Conservation (phyloP, 2,888 invertebrate genomes). For the Neoaliturus tenellus region DNA sequence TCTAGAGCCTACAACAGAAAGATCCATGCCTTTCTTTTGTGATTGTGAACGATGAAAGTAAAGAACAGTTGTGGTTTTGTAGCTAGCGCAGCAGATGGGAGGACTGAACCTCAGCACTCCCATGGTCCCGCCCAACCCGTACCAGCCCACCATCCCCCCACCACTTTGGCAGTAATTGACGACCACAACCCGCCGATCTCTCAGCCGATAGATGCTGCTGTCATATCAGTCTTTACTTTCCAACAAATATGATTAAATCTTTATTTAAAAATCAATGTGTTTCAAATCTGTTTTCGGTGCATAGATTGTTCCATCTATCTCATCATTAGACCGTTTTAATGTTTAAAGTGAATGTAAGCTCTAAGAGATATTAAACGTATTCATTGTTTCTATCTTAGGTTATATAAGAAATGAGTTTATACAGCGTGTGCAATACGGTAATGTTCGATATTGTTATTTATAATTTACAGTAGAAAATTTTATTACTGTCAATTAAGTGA, state of each 20-base stretch:
- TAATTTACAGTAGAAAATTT: slow-evolving; percentile 42
- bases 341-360: slow-evolving; percentile 31
- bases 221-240: slow-evolving; percentile 26
- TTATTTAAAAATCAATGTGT: background rate
- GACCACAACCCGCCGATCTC: background rate
- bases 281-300: slow-evolving; percentile 18
- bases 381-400: background rate
- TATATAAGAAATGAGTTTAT: slow-evolving; percentile 14
- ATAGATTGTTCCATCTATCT: background rate
- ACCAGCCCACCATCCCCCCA: slow-evolving; percentile 48
- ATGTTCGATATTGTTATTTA: slow-evolving; percentile 49
- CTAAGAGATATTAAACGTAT: background rate
- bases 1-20: no score
- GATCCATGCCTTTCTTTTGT: no score
- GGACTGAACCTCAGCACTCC: slow-evolving; percentile 29
- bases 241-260: slow-evolving; percentile 16
- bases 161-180: slow-evolving; percentile 52
- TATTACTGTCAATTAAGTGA: slow-evolving; percentile 49
- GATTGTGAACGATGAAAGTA: no score
- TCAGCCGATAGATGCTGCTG: slow-evolving; percentile 21
- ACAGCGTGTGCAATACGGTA: slow-evolving; percentile 34
- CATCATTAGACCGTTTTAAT: slow-evolving; percentile 34
- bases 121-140: slow-evolving; percentile 42
- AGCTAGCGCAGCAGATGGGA: slow-evolving; percentile 53
- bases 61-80: background rate